Conservation (phyloP, 2,888 invertebrate species). For the Erpobdella octoculata region DNA sequence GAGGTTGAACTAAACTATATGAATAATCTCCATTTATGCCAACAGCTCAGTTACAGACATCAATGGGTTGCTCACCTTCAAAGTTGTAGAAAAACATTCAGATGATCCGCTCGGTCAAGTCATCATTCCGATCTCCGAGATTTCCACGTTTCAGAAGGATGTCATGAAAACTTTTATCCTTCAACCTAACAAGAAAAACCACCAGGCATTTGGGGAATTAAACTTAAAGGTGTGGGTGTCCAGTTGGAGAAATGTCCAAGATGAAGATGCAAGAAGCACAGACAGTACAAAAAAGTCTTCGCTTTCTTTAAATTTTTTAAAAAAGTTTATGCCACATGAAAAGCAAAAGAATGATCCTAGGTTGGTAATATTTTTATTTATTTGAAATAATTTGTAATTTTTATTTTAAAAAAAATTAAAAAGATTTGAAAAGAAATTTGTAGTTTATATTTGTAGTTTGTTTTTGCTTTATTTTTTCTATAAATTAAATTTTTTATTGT, state of each 20-base stretch:
- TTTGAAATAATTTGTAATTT: not conserved
- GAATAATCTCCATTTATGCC: not conserved
- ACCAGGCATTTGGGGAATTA: slow-evolving; percentile 45
- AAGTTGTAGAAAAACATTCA: not conserved
- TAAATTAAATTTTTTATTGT: no score
- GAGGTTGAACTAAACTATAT: no score
- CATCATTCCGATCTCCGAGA: not conserved
- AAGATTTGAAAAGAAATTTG: no score
- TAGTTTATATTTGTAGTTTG: no score
- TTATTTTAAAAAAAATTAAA: no score
- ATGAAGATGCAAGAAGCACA: not conserved
- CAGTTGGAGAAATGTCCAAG: not conserved
- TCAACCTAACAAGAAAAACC: slow-evolving; percentile 47
- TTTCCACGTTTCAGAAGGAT: not conserved
- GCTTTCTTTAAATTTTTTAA: not conserved
- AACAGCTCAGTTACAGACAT: not conserved
- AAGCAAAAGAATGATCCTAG: not conserved
- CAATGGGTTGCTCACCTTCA: not conserved
- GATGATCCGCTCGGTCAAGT: not conserved
- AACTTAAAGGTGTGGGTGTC: slow-evolving; percentile 47
- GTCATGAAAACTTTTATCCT: slow-evolving; percentile 37
- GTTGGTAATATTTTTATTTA: not conserved
- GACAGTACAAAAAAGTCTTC: not conserved
- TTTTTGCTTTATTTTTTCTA: no score
- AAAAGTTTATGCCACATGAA: no score